Percentiles rank a stretch among this genome's conserved stretches.
Conservation (phyloP, 2,888 invertebrate species). For the Amblyjoppa fuscipennis region DNA sequence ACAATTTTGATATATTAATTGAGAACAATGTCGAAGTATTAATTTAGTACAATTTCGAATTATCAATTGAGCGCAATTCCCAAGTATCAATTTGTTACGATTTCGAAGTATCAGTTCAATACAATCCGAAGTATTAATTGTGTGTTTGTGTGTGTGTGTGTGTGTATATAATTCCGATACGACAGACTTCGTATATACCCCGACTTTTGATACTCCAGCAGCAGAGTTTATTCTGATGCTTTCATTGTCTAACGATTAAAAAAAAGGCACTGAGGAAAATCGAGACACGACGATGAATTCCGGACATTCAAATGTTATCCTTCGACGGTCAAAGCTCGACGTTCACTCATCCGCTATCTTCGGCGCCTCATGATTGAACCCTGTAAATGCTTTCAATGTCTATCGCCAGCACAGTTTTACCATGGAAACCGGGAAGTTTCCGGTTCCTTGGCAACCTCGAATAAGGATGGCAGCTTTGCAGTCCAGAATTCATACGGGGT, state of each 20-base stretch:
- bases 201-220: background rate
- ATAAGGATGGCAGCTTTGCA: background rate
- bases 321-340: constrained; percentile 3
- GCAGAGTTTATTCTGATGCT: background rate
- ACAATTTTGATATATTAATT: too few relatives aligned
- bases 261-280: background rate
- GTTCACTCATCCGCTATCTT: constrained; percentile 5
- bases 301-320: background rate
- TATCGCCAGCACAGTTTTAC: background rate
- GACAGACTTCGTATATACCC: background rate
- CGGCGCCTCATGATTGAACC: background rate
- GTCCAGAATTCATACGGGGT: background rate
- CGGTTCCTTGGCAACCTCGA: constrained; percentile 1
- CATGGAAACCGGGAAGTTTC: constrained; percentile 2
- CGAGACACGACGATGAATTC: background rate
- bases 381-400: background rate
- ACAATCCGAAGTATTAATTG: too few relatives aligned
- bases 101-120: too few relatives aligned
- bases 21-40: too few relatives aligned
- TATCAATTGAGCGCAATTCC: too few relatives aligned
- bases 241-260: background rate
- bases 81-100: too few relatives aligned
- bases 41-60: too few relatives aligned
- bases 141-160: too few relatives aligned
- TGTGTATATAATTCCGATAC: background rate